Conservation (phyloP, 2,797 vertebrate species). For the Mus caroli region DNA sequence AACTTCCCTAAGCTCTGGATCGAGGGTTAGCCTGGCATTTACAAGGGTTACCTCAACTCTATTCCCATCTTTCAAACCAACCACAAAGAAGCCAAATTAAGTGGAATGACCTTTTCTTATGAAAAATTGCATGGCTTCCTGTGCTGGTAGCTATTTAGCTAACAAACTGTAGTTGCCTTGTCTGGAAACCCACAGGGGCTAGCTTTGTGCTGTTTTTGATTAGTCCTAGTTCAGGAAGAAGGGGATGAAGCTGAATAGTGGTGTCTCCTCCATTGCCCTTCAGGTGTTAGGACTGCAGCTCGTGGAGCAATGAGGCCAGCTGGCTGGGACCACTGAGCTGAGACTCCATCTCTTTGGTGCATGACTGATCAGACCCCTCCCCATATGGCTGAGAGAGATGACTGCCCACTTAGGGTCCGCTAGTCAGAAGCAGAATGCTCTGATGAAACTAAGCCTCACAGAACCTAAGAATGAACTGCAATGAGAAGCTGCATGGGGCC, state of each 20-base stretch:
- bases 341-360: neutral
- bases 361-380: fast-evolving
- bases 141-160: neutral
- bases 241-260: neutral
- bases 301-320: constrained; percentile 21
- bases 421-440: neutral
- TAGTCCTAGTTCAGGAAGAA: neutral
- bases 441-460: neutral
- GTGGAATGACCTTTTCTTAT: neutral
- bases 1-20: neutral
- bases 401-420: neutral
- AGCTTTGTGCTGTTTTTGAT: neutral
- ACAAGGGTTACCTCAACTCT: neutral
- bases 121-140: neutral
- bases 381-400: fast-evolving
- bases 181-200: neutral
- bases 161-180: neutral
- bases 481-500: constrained; percentile 70
- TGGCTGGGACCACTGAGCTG: constrained; percentile 6
- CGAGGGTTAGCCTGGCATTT: neutral
- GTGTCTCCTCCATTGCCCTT: constrained; percentile 41
- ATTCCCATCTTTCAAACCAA: neutral
- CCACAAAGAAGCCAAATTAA: constrained; percentile 25
- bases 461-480: constrained; percentile 61
- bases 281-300: neutral